phyloP scores from a whole-genome alignment of 2,797 vertebrate species.

The Arctocebus calabarensis region DNA sequence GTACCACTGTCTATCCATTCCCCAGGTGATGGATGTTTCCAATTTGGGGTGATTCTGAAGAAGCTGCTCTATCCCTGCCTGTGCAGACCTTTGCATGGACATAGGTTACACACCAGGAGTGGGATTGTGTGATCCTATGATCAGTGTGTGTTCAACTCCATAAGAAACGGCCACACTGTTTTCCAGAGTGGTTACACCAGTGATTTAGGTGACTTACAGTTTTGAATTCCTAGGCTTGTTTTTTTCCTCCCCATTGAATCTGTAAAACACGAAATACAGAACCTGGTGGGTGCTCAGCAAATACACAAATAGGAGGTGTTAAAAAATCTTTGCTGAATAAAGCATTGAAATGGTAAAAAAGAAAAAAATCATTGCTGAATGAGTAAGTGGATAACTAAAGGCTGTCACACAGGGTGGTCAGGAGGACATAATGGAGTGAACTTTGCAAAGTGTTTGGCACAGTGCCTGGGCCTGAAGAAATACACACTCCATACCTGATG shows the following conservation, averaged over 20 bases:
- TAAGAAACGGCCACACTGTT: neutral
- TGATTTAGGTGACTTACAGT: rapidly evolving
- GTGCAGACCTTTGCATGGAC: neutral
- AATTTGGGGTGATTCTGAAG: neutral
- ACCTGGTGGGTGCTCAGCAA: neutral
- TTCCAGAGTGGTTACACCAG: neutral
- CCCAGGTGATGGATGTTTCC: neutral
- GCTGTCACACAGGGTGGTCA: rapidly evolving
- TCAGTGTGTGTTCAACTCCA: neutral
- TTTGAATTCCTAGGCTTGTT: neutral
- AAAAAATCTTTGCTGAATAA: neutral
- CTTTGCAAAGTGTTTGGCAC: neutral
- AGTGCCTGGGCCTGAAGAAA: neutral
- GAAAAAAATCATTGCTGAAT: neutral
- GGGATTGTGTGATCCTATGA: rapidly evolving
- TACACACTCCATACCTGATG: neutral
- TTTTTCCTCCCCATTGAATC: neutral
- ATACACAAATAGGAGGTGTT: neutral
- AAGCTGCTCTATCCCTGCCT: neutral
- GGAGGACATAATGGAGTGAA: neutral
- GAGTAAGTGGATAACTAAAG: neutral
- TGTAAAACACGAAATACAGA: neutral
- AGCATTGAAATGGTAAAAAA: too few relatives aligned
- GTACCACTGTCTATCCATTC: rapidly evolving
- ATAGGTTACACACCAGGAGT: neutral